These are phyloP conservation scores for Eulithis testata DNA, from an alignment of 2,888 invertebrate genomes.

Conservation along the genomic window DNA sequence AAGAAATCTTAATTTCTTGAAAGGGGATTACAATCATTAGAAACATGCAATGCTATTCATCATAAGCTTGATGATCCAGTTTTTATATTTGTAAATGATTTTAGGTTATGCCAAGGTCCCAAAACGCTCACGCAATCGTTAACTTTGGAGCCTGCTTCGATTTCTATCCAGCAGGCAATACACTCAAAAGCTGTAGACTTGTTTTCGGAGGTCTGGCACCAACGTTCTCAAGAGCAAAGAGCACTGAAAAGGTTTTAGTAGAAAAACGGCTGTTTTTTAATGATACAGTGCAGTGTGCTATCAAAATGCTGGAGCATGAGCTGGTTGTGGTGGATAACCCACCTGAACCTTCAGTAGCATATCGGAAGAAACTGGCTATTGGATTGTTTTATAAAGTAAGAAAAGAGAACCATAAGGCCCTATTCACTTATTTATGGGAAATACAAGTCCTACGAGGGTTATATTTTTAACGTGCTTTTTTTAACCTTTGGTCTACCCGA, in stretches of 20 bases:
- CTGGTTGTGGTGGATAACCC: constrained; percentile 58
- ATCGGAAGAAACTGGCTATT: constrained; percentile 83
- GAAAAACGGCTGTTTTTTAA: constrained; percentile 72
- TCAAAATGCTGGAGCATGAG: constrained; percentile 54
- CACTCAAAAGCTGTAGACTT: constrained; percentile 57
- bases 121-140: constrained; percentile 89
- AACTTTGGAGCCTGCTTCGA: constrained; percentile 89
- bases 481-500: too few species aligned
- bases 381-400: constrained; percentile 77
- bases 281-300: constrained; percentile 65
- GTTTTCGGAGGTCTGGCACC: constrained; percentile 85
- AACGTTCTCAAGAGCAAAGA: constrained; percentile 68
- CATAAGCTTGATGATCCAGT: background rate
- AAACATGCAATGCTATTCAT: too few species aligned
- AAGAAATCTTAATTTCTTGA: too few species aligned
- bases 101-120: constrained; percentile 88
- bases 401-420: too few species aligned
- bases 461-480: too few species aligned
- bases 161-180: constrained; percentile 53
- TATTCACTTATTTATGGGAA: too few species aligned
- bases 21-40: too few species aligned
- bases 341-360: constrained; percentile 83
- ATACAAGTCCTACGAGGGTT: too few species aligned
- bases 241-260: constrained; percentile 76
- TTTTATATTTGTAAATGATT: constrained; percentile 26